Percentiles rank a stretch among this genome's conserved stretches.
phyloP scores from a whole-genome alignment of 2,888 invertebrate species.

The Hyles lineata region DNA sequence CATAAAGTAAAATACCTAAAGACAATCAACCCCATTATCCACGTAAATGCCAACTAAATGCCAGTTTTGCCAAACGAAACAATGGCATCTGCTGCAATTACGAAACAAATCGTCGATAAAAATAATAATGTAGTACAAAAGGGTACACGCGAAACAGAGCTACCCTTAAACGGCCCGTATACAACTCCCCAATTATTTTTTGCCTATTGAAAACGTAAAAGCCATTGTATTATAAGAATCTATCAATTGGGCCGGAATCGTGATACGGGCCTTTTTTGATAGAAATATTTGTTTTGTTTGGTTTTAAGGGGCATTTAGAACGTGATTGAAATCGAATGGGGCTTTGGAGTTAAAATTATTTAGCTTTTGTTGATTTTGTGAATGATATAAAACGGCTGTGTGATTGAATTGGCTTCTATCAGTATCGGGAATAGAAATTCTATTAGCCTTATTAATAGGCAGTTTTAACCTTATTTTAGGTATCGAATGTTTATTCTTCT shows the following conservation, averaged over 20 bases:
- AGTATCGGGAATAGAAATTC: no score
- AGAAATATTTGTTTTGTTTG: constrained; percentile 25
- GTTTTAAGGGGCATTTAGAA: background rate
- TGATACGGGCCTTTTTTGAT: constrained; percentile 20
- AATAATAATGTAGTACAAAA: background rate
- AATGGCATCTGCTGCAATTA: constrained; percentile 10
- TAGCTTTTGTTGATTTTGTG: background rate
- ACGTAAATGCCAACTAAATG: constrained; percentile 17
- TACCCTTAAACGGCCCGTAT: constrained; percentile 12
- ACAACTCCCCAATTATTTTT: constrained; percentile 36
- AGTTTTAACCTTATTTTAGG: no score
- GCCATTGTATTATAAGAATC: constrained; percentile 36
- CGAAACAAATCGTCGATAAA: background rate
- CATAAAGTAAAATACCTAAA: no score
- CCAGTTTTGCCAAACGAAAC: background rate
- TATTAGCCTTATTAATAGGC: no score
- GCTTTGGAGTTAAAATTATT: background rate
- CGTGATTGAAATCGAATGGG: background rate
- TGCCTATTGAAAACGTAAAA: constrained; percentile 30
- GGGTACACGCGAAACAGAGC: background rate
- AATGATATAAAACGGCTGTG: no score
- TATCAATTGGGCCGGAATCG: constrained; percentile 32
- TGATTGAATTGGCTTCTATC: no score
- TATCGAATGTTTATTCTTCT: no score
- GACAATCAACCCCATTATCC: background rate